Evolutionary conservation across 2,888 invertebrate genomes (phyloP).

Genomic region (Sarcophaga variegata): DNA sequence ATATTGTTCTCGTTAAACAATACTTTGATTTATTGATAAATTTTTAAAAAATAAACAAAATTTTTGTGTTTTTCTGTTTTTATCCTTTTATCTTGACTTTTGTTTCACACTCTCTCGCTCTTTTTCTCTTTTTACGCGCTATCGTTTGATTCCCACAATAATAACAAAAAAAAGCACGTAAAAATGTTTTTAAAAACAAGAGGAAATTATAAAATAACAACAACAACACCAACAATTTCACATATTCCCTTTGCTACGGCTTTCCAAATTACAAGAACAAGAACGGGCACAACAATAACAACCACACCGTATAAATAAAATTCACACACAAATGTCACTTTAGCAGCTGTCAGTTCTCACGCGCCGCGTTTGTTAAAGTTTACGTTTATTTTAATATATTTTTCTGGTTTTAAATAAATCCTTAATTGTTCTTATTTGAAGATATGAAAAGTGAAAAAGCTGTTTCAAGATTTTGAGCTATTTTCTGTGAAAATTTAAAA

Average conservation of each 20-base stretch:
- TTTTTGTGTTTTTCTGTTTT: slow-evolving; percentile 45
- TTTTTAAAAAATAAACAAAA: slow-evolving; percentile 42
- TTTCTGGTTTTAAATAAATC: slow-evolving; percentile 29
- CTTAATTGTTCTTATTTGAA: slow-evolving; percentile 8
- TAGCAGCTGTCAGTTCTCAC: slow-evolving; percentile 75
- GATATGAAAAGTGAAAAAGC: neutral
- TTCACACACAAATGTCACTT: slow-evolving; percentile 68
- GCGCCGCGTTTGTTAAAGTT: slow-evolving; percentile 64
- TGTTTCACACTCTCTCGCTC: no score
- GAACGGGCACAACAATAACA: slow-evolving; percentile 12
- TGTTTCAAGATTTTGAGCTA: slow-evolving; percentile 49
- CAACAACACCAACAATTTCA: slow-evolving; percentile 41
- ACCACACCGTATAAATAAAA: slow-evolving; percentile 22
- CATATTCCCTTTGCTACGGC: slow-evolving; percentile 4
- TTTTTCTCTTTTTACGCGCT: slow-evolving; percentile 56
- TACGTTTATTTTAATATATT: slow-evolving; percentile 48
- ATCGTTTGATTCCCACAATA: slow-evolving; percentile 22
- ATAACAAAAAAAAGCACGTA: slow-evolving; percentile 31
- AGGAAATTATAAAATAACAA: slow-evolving; percentile 58
- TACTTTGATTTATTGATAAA: slow-evolving; percentile 5
- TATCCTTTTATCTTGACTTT: slow-evolving; percentile 57
- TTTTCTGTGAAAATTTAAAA: slow-evolving; percentile 74
- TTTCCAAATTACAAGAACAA: slow-evolving; percentile 54
- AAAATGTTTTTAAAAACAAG: slow-evolving; percentile 49
- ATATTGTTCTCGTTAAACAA: neutral